Evolutionary conservation across 2,888 invertebrate species (phyloP).

Genomic region (Carcina quercana): DNA sequence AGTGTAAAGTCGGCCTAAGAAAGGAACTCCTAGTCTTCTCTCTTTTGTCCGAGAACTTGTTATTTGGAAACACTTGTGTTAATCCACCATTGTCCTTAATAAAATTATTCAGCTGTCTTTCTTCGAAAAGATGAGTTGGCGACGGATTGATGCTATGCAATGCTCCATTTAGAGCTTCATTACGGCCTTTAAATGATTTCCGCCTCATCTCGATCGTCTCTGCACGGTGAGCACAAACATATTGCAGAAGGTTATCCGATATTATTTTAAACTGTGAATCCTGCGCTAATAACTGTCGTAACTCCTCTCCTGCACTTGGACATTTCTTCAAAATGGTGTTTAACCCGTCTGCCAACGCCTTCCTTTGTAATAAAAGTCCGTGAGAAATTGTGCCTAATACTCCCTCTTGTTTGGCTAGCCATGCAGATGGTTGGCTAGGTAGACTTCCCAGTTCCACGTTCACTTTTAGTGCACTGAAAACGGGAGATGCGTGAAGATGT

Average conservation of each 20-base stretch:
- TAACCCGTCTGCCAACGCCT: conserved; percentile 8
- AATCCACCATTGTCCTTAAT: conserved; percentile 15
- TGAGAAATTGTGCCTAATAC: conserved; percentile 3
- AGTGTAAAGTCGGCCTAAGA: neutral
- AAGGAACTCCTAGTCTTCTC: neutral
- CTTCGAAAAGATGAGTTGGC: conserved; percentile 12
- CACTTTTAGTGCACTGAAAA: conserved; percentile 12
- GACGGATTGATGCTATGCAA: conserved; percentile 17
- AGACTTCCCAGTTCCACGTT: conserved; percentile 12
- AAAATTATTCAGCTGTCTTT: conserved; percentile 9
- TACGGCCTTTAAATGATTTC: conserved; percentile 7
- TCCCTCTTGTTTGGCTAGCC: conserved; percentile 11
- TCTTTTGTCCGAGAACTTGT: too few species aligned
- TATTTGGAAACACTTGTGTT: conserved; percentile 15
- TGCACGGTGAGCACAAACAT: conserved; percentile 10
- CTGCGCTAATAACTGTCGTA: too few species aligned
- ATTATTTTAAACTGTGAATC: conserved; percentile 8
- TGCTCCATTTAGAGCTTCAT: conserved; percentile 10
- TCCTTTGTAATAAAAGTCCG: conserved; percentile 11
- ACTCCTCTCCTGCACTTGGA: neutral
- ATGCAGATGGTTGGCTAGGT: conserved; percentile 1
- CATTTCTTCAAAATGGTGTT: conserved; percentile 4
- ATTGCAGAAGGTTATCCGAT: conserved; percentile 12
- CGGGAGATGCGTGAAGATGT: conserved; percentile 14
- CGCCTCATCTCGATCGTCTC: conserved; percentile 9